Evolutionary conservation across 2,113 vertebrate species (phyloP), one percentile per base, ranked within the genome.

Genomic region (Eubucco bourcierii): DNA sequence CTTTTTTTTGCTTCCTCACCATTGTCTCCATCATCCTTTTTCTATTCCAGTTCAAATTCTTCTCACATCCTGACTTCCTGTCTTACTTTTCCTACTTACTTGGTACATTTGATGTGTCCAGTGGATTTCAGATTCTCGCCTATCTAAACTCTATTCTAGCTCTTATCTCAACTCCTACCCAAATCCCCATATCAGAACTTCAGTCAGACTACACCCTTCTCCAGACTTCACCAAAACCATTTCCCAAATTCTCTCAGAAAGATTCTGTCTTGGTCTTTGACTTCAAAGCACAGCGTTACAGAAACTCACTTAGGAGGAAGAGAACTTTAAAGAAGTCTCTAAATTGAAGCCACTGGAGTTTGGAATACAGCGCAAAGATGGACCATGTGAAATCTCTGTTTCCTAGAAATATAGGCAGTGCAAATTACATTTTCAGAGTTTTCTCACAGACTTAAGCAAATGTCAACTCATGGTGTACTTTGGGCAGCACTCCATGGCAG

Each of bases 41-140:
- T 75, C 44, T 79, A 44, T 79, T 84, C 37, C 56, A 68, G 56
- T 61, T 68, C 37, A 73, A 90, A 90, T 90, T 90, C 93, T 60
- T 80, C 78, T 90, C 84, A 90, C 78, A 89, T 84, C 56, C 84
- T 31, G 63, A 66, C 37, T 90, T 77, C 87, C 74, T 71, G 90
- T 71, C 82, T 90, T 85, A 93, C 81, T 91, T 91, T 73, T 79
- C 60, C 60, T 77, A 31, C 41, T 80, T 73, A 34, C 28, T 86
- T 78, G 70, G 56, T 52, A 59, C 9, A 65, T 68, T 60, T 73
- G 15, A 50, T 55, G 28, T 46, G 33, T 66, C 29, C 44, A 50
- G 21, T 11, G 18, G 50, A 76, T 73, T 89, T 63, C 72, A 80
- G 53, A 88, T 76, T 73, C 78, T 34, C 34, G 60, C 31, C 29